Evolutionary conservation across 2,797 vertebrate genomes (phyloP).

Genomic region (Chromis chromis): DNA sequence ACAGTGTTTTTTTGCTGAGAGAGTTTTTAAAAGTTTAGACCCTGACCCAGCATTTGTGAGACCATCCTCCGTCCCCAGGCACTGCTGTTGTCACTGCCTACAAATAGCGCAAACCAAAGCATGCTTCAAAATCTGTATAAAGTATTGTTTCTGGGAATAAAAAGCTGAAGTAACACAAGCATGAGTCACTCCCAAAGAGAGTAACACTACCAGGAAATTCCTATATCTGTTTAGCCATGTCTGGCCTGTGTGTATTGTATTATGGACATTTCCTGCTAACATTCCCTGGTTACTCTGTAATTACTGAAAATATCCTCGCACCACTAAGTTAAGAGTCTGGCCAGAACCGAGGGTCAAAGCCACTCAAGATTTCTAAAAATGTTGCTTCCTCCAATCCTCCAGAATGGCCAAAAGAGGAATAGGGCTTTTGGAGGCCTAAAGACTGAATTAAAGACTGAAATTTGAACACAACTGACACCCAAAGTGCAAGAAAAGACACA

Average conservation of each 20-base stretch:
- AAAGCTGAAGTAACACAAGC: conserved; percentile 43
- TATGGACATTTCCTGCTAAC: conserved; percentile 78
- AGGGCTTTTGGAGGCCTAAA: conserved; percentile 6
- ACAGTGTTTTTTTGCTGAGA: conserved; percentile 4
- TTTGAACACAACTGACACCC: neutral
- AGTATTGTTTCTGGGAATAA: conserved; percentile 39
- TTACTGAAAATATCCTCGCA: conserved; percentile 78
- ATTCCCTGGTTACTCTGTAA: conserved; percentile 78
- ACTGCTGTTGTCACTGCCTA: neutral
- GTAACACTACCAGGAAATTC: conserved; percentile 67
- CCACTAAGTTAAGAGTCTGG: conserved; percentile 64
- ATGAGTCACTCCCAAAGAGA: conserved; percentile 51
- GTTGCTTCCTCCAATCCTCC: conserved; percentile 58
- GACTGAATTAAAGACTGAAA: neutral
- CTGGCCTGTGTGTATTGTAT: conserved; percentile 70
- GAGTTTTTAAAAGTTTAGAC: conserved; percentile 18
- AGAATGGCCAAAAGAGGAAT: conserved; percentile 57
- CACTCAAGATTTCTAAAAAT: conserved; percentile 77
- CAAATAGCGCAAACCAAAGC: neutral
- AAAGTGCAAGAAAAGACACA: neutral
- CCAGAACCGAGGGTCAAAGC: conserved; percentile 60
- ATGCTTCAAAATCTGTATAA: neutral
- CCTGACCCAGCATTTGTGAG: neutral
- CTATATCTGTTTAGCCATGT: conserved; percentile 55
- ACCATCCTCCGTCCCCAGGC: neutral